Evolutionary conservation across 2,113 vertebrate species (phyloP), one percentile per base, ranked within the genome.

Genomic region (Chauna torquata): DNA sequence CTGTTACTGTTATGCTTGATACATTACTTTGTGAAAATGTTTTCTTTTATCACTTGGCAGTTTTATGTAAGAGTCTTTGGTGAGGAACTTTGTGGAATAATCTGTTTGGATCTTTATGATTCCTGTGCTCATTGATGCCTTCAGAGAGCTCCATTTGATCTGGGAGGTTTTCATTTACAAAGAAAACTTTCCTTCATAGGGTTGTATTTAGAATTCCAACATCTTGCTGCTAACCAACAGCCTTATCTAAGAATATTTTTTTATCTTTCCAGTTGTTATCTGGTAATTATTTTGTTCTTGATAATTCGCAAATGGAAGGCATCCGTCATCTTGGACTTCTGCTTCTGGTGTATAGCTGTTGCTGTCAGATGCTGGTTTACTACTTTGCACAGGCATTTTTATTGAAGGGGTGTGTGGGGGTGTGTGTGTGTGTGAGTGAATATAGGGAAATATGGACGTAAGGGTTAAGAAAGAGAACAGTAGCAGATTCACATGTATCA

Each of bases 381-480:
- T n/a, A 8, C 44, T 44, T n/a, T 36, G 36, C 18, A 12, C 24
- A 44, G 34, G 58, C 0, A 0, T 52, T 76, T 79, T 78, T 66
- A 17, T 13, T 82, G 1, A 64, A 57, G 40, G 58, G 91, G 75
- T 71, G 9, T n/a, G 52, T 14, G 5, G 40, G 34, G 40, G 58
- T 92, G 75, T 71, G 9, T n/a, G 52, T 14, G 5, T 44, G 34
- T 1, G 0, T 23, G 40, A 22, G 17, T 75, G 59, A 11, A 54
- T 24, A 30, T 24, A 4, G 15, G 28, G 16, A 65, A 59, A 17
- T 61, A 12, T 54, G 54, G 34, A 69, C 52, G 11, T n/a, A 15
- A 24, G 12, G 7, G 3, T 45, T 44, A 38, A 66, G 45, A 66
- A 83, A 30, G 1, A 34, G 40, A 68, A 4, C 0, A 3, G 2